phyloP scores from a whole-genome alignment of 2,888 invertebrate species.

The Macrophya alboannulata region DNA sequence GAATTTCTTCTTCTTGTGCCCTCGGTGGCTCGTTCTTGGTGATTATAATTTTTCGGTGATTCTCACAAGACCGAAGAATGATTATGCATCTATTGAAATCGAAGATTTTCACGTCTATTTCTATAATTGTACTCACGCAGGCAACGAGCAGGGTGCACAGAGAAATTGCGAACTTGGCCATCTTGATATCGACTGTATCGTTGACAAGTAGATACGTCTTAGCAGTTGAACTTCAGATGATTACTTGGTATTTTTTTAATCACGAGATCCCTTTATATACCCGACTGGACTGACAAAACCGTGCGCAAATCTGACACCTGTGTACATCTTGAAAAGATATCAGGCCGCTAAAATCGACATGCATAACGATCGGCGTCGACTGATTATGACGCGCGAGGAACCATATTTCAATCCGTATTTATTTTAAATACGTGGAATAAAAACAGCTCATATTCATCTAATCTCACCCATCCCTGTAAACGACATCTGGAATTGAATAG shows the following conservation, averaged over 20 bases:
- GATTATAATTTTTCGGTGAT: neutral
- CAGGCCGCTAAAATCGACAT: neutral
- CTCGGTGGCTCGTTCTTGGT: neutral
- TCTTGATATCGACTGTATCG: neutral
- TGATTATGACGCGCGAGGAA: neutral
- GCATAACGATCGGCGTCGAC: neutral
- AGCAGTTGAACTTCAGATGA: neutral
- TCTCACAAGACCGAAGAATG: neutral
- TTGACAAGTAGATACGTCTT: neutral
- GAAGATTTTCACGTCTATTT: neutral
- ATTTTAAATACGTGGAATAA: neutral
- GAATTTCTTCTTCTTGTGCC: neutral
- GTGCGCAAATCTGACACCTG: neutral
- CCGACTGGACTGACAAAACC: neutral
- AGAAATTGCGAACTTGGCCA: neutral
- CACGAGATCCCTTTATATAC: neutral
- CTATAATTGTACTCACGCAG: neutral
- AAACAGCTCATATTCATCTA: neutral
- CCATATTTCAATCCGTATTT: neutral
- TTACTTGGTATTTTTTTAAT: neutral
- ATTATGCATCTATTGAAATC: neutral
- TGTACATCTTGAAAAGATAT: neutral
- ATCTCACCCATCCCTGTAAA: too few relatives aligned
- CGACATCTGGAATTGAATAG: too few relatives aligned
- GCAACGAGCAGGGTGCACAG: neutral